Evolutionary conservation across 35 echinoderm and acorn worm genomes (phyloP).

Genomic region (Anneissia japonica): DNA sequence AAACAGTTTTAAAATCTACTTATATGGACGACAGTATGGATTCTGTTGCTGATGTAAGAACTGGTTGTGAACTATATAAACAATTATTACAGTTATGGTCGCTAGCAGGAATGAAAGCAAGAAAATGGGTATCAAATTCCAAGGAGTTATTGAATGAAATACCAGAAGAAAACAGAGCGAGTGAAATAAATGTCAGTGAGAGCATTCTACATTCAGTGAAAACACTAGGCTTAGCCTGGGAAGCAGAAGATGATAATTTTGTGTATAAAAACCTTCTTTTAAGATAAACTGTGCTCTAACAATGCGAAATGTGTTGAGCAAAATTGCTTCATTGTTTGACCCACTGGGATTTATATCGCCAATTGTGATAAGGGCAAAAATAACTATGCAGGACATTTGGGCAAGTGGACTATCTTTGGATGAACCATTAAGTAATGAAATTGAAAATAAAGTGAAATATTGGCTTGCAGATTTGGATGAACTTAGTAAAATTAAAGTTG

Average conservation of each 20-base stretch:
- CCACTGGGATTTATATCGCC: conserved; percentile 26
- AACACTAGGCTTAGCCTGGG: conserved; percentile 29
- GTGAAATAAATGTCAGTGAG: conserved; percentile 14
- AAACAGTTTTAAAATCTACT: conserved; percentile 18
- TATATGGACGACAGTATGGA: conserved; percentile 41
- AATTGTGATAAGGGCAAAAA: conserved; percentile 4
- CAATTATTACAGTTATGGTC: conserved; percentile 3
- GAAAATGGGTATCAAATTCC: conserved; percentile 46
- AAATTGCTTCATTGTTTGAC: conserved; percentile 33
- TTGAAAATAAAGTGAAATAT: neutral
- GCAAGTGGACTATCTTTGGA: conserved; percentile 27
- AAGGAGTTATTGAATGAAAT: conserved; percentile 23
- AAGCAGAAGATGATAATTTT: conserved; percentile 22
- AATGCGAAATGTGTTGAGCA: conserved; percentile 27
- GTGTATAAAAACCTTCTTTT: neutral
- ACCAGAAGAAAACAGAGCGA: conserved; percentile 33
- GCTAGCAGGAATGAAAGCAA: conserved; percentile 6
- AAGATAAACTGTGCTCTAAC: neutral
- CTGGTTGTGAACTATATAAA: conserved; percentile 11
- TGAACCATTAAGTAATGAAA: neutral
- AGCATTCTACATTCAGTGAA: conserved; percentile 13
- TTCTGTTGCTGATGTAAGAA: neutral
- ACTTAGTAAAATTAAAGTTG: conserved; percentile 7
- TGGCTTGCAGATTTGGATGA: conserved; percentile 22
- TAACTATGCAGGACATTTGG: conserved; percentile 32